Percentiles rank a stretch among this genome's conserved stretches.
These are phyloP conservation scores for Balaeniceps rex DNA, from an alignment of 2,113 vertebrate species.

Conservation along the genomic window DNA sequence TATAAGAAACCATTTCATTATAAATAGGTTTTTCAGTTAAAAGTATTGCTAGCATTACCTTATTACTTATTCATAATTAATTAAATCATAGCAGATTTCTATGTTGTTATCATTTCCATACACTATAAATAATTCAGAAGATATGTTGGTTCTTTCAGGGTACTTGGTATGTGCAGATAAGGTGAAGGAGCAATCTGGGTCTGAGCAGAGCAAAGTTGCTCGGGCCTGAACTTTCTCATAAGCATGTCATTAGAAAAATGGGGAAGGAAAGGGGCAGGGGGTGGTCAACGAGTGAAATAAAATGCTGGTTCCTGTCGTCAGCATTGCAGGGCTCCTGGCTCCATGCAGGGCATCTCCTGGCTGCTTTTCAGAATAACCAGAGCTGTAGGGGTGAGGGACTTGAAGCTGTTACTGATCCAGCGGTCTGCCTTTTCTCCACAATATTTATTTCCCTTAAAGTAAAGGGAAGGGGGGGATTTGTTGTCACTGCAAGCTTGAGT, in stretches of 20 bases:
- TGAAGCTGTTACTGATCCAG: not conserved
- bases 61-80: constrained; percentile 55
- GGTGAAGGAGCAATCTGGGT: not conserved
- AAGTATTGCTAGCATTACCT: constrained; percentile 17
- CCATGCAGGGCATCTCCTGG: not conserved
- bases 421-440: not conserved
- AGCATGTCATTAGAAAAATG: not conserved
- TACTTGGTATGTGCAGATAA: not conserved
- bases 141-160: not conserved
- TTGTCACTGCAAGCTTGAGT: not conserved
- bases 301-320: not conserved
- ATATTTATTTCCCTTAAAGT: not conserved
- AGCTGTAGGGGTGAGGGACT: not conserved
- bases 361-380: not conserved
- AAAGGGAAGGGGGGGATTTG: not conserved
- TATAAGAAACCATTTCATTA: constrained; percentile 33
- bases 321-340: not conserved
- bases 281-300: not conserved
- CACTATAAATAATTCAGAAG: constrained; percentile 47
- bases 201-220: not conserved
- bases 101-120: constrained; percentile 33
- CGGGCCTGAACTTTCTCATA: not conserved
- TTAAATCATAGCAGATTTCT: constrained; percentile 49
- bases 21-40: constrained; percentile 37
- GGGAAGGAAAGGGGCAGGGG: not conserved